Evolutionary conservation across 2,797 vertebrate genomes (phyloP).

Genomic region (Hozukius guyotensis): DNA sequence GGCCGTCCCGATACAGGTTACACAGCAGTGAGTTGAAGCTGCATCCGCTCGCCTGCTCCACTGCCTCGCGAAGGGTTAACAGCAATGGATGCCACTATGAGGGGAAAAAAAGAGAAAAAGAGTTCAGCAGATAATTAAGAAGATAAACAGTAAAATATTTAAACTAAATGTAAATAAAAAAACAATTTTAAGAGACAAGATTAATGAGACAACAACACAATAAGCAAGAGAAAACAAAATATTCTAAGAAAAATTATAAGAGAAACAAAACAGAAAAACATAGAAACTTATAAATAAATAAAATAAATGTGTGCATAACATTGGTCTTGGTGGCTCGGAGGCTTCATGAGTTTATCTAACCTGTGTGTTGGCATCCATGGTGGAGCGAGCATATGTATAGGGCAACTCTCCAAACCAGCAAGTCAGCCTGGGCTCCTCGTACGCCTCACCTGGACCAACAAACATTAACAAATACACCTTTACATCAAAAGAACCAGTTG

Average conservation of each 20-base stretch:
- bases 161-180: not conserved
- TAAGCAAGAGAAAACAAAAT: not conserved
- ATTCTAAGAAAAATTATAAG: not conserved
- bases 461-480: not conserved
- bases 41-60: conserved; percentile 80
- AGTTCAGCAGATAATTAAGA: not conserved
- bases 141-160: accelerated
- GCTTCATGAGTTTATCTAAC: conserved; percentile 71
- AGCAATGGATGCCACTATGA: conserved; percentile 91
- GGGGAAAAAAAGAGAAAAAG: too few species aligned
- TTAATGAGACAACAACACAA: not conserved
- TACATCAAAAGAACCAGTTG: not conserved
- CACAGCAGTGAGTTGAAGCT: conserved; percentile 94
- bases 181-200: not conserved
- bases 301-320: not conserved
- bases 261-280: not conserved
- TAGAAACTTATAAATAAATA: not conserved
- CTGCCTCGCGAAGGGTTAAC: conserved; percentile 75
- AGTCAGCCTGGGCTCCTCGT: conserved; percentile 92
- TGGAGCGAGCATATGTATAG: conserved; percentile 91
- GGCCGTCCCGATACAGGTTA: conserved; percentile 92
- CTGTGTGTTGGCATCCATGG: conserved; percentile 89
- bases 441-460: conserved; percentile 84
- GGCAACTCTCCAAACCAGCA: conserved; percentile 95
- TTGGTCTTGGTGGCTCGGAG: not conserved